Evolutionary conservation across 2,113 vertebrate species (phyloP), one percentile per base, ranked within the genome.

Genomic region (Coryphaenoides rupestris): DNA sequence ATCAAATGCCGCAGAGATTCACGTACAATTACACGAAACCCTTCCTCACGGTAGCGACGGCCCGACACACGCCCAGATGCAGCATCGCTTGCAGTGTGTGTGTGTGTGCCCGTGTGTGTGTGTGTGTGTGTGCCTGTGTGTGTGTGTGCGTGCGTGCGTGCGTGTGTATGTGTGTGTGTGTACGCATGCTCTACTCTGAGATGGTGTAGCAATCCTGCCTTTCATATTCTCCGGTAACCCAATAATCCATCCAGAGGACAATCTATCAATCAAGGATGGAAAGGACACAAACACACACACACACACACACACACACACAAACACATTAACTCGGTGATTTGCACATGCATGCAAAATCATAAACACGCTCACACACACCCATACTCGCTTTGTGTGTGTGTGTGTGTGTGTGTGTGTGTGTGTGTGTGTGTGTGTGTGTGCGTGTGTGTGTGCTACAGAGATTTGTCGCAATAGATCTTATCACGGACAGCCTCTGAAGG

Each of bases 401-500:
- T 45, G 62, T 4, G 21, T 24, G 63, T 19, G 24, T 55, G 62
- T 55, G 62, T 52, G 74, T 55, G 65, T 45, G 62, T 4, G 21
- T 24, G 63, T n/a, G 24, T 55, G 62, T 55, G 62, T 52, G 74
- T 55, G 65, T 45, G 62, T 4, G 21, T 24, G 63, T 19, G n/a
- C n/a, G 24, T 47, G 17, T 53, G 49, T 10, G 57, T 53, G 45
- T 10, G 24, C 2, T n/a, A n/a, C n/a, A n/a, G 50, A 26, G 62
- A 19, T 6, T 21, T 65, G 16, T 2, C 13, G 33, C 33, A 22
- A 19, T 69, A 17, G 62, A 62, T 55, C 60, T 77, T 57, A 64
- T 66, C 69, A 62, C 47, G 55, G 62, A 55, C 68, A 24, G 52
- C 16, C 63, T 73, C 17, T 47, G 54, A 62, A 55, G 61, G 53